Percentiles rank a stretch among this genome's conserved stretches.
These are phyloP conservation scores for Oligia fasciuncula DNA, from an alignment of 2,888 invertebrate genomes.

Conservation along the genomic window DNA sequence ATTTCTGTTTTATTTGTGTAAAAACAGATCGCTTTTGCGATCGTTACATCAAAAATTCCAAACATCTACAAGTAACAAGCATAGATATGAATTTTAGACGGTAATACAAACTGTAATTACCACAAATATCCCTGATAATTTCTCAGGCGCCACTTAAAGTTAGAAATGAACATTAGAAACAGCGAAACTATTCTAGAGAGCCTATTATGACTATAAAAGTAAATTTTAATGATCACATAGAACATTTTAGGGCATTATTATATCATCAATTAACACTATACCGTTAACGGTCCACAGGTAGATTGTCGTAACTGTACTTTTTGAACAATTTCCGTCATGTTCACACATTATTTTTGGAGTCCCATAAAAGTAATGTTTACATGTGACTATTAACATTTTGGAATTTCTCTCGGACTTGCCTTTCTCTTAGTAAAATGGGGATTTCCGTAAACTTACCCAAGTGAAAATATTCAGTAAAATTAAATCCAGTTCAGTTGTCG, in stretches of 20 bases:
- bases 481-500: too few relatives aligned
- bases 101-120: constrained; percentile 12
- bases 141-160: constrained; percentile 29
- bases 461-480: not conserved
- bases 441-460: not conserved
- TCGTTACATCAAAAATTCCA: not conserved
- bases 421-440: constrained; percentile 36
- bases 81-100: not conserved
- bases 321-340: constrained; percentile 60
- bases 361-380: constrained; percentile 54
- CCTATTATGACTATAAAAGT: constrained; percentile 57
- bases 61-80: not conserved
- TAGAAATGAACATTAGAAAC: constrained; percentile 26
- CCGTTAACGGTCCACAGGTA: constrained; percentile 59
- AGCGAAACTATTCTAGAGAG: constrained; percentile 24
- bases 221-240: constrained; percentile 53
- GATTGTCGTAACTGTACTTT: constrained; percentile 61
- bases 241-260: constrained; percentile 64
- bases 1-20: too few relatives aligned
- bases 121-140: constrained; percentile 20
- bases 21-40: too few relatives aligned
- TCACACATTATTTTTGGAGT: constrained; percentile 53
- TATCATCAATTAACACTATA: constrained; percentile 67
- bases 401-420: constrained; percentile 33
- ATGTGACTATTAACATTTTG: constrained; percentile 18